phyloP scores from a whole-genome alignment of 2,888 invertebrate genomes.

The Lithodes maja region DNA sequence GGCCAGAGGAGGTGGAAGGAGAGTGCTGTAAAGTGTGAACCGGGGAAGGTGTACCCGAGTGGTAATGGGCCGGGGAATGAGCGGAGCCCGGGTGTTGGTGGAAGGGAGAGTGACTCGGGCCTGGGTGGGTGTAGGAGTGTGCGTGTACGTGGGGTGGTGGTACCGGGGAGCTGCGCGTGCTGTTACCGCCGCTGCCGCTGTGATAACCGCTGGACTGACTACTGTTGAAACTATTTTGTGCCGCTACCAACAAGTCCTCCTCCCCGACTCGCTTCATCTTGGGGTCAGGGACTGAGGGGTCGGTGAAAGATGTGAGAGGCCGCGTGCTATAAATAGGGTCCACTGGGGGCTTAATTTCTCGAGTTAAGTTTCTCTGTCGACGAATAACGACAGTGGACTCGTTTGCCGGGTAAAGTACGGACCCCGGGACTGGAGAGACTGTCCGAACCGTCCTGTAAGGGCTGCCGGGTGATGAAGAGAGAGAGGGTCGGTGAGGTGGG shows the following conservation, averaged over 20 bases:
- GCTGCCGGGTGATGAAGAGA: conserved; percentile 41
- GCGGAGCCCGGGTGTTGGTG: conserved; percentile 28
- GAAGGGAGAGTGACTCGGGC: conserved; percentile 41
- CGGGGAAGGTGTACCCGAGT: neutral
- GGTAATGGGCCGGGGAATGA: conserved; percentile 29
- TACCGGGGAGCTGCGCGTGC: conserved; percentile 60
- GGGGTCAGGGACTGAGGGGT: conserved; percentile 11
- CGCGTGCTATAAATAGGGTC: conserved; percentile 70
- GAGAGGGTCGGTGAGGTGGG: conserved; percentile 46
- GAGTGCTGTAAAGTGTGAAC: neutral
- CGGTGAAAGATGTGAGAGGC: conserved; percentile 67
- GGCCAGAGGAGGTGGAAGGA: conserved; percentile 7
- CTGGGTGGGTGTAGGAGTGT: neutral
- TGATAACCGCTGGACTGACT: conserved; percentile 63
- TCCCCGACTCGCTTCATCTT: conserved; percentile 4
- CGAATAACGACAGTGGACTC: conserved; percentile 69
- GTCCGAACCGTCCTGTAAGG: conserved; percentile 44
- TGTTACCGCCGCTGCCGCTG: conserved; percentile 64
- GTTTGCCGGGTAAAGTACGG: conserved; percentile 50
- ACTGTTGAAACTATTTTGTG: conserved; percentile 64
- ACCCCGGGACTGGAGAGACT: conserved; percentile 48
- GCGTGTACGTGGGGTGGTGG: conserved; percentile 14
- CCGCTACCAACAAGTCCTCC: conserved; percentile 55
- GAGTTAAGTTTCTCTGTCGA: conserved; percentile 63
- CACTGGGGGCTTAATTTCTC: conserved; percentile 66